These are phyloP conservation scores for Geothlypis trichas DNA, from an alignment of 2,113 vertebrate genomes.

Conservation along the genomic window DNA sequence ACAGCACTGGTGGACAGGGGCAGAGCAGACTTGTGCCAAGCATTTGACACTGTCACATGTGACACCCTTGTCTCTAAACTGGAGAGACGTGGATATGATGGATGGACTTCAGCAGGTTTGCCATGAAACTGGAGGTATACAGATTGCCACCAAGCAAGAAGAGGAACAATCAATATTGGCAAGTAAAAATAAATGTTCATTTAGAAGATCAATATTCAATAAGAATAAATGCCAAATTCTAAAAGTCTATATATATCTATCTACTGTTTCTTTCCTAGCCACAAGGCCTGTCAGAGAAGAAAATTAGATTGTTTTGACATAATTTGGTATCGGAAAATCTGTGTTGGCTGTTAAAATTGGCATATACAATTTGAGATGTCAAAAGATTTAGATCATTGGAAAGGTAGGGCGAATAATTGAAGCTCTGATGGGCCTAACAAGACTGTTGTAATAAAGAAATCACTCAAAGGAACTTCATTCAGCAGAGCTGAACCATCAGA, in stretches of 20 bases:
- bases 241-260: neutral
- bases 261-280: slow-evolving; percentile 19
- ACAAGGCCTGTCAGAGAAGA: slow-evolving; percentile 36
- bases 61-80: neutral
- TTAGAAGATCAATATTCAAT: slow-evolving; percentile 18
- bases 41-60: neutral
- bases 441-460: slow-evolving; percentile 42
- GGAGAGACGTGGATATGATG: neutral
- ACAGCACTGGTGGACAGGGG: neutral
- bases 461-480: slow-evolving; percentile 7
- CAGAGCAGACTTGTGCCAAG: neutral
- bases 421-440: slow-evolving; percentile 40
- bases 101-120: neutral
- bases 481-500: neutral
- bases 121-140: neutral
- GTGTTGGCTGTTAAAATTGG: slow-evolving; percentile 35
- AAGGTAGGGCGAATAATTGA: slow-evolving; percentile 58
- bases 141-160: neutral
- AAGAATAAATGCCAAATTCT: slow-evolving; percentile 24
- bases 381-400: slow-evolving; percentile 63
- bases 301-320: slow-evolving; percentile 62
- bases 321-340: slow-evolving; percentile 46
- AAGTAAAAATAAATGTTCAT: slow-evolving; percentile 9
- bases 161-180: neutral
- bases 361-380: slow-evolving; percentile 63